Conservation (phyloP, 2,113 vertebrate genomes). For the Cephalopterus ornatus region DNA sequence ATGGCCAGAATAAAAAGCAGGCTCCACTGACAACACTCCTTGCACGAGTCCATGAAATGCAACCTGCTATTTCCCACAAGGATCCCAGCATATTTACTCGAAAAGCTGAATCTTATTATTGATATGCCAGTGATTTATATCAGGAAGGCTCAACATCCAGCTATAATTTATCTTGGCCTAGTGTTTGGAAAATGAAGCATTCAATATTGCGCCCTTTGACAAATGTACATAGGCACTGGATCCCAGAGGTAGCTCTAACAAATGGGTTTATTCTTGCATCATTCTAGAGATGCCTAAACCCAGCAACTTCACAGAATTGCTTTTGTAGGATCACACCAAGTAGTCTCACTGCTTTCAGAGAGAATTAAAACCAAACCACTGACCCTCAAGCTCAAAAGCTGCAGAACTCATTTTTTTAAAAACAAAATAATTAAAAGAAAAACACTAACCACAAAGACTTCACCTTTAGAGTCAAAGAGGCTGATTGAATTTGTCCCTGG, state of each 20-base stretch:
- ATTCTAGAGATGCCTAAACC: conserved; percentile 30
- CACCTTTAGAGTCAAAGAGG: conserved; percentile 20
- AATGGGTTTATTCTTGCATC: conserved; percentile 54
- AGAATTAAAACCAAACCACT: background rate
- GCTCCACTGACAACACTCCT: background rate
- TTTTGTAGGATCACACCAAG: background rate
- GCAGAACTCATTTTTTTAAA: conserved; percentile 25
- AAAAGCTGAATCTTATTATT: conserved; percentile 63
- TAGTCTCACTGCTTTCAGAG: background rate
- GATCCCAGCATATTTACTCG: conserved; percentile 42
- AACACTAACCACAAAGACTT: background rate
- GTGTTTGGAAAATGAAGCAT: conserved; percentile 70
- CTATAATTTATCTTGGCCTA: conserved; percentile 72
- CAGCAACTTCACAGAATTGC: conserved; percentile 16
- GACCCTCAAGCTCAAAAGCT: conserved; percentile 22
- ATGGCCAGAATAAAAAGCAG: conserved; percentile 3
- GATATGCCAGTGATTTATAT: conserved; percentile 74
- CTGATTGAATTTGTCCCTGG: conserved; percentile 10
- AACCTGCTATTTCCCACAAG: conserved; percentile 39
- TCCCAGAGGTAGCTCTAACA: conserved; percentile 71
- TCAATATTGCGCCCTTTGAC: conserved; percentile 66
- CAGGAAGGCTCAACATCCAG: conserved; percentile 52
- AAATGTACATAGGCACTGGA: conserved; percentile 63
- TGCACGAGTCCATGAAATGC: conserved; percentile 20
- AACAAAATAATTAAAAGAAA: conserved; percentile 38